Percentiles rank a stretch among this genome's conserved stretches.
Conservation (phyloP, 2,113 vertebrate species). For the Ammodramus savannarum region DNA sequence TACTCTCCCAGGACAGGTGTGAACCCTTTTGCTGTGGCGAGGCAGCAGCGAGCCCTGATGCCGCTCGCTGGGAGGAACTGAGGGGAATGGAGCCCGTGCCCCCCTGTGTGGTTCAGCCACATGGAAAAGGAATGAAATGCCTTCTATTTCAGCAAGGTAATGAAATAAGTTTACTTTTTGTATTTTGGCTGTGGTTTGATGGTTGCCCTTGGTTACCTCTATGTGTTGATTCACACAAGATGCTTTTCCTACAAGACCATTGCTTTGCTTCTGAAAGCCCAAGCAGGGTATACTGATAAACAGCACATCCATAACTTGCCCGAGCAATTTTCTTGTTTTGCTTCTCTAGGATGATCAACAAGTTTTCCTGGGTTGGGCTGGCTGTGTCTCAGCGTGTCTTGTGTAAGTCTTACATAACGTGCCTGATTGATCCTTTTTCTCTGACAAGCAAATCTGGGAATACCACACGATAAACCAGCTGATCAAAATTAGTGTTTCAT, state of each 20-base stretch:
- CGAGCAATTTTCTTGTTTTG: constrained; percentile 21
- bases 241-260: neutral
- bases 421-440: neutral
- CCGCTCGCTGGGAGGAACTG: accelerated
- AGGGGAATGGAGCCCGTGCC: neutral
- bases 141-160: neutral
- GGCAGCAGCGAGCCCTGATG: accelerated
- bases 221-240: neutral
- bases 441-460: neutral
- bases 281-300: neutral
- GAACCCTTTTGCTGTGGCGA: neutral
- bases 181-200: neutral
- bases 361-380: neutral
- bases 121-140: neutral
- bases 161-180: neutral
- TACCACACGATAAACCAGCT: neutral
- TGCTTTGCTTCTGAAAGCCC: neutral
- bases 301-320: neutral
- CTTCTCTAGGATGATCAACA: neutral
- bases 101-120: accelerated
- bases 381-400: neutral
- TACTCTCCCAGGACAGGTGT: neutral
- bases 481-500: neutral
- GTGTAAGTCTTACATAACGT: neutral
- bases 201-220: accelerated